Conservation (phyloP, 64 coral and sea anemone species). For the Porites lutea region DNA sequence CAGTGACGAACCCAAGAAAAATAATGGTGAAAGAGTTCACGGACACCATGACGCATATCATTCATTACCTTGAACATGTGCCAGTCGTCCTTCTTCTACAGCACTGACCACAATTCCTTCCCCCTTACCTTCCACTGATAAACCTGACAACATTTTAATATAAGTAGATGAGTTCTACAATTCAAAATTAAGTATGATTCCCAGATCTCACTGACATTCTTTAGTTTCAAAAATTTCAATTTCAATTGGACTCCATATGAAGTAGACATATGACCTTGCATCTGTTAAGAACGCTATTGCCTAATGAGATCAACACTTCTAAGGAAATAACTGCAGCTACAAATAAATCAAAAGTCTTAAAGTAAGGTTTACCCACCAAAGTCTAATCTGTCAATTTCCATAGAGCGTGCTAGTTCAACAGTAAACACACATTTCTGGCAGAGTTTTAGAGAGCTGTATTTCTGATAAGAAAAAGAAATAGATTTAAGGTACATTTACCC, state of each 20-base stretch:
- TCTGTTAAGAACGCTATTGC: no score
- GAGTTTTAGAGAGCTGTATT: constrained; percentile 79
- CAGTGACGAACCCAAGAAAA: no score
- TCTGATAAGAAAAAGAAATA: constrained; percentile 52
- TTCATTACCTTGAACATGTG: constrained; percentile 92
- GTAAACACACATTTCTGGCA: constrained; percentile 82
- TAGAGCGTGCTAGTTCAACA: constrained; percentile 84
- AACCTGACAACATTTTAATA: constrained; percentile 49
- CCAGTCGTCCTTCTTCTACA: constrained; percentile 79
- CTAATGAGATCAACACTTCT: background rate
- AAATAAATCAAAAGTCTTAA: background rate
- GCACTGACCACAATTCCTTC: constrained; percentile 75
- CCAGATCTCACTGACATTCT: no score
- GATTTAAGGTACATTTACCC: background rate
- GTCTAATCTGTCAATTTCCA: constrained; percentile 73
- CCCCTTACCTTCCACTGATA: constrained; percentile 69
- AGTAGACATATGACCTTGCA: no score
- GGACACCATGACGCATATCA: background rate
- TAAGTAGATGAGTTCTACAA: background rate
- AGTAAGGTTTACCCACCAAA: constrained; percentile 61
- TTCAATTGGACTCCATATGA: no score
- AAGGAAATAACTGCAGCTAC: no score
- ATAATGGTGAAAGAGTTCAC: no score
- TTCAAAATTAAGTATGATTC: background rate
- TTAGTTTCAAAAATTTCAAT: no score